Evolutionary conservation across 2,797 vertebrate species (phyloP), one percentile per base, ranked within the genome.

Genomic region (Pterois miles): DNA sequence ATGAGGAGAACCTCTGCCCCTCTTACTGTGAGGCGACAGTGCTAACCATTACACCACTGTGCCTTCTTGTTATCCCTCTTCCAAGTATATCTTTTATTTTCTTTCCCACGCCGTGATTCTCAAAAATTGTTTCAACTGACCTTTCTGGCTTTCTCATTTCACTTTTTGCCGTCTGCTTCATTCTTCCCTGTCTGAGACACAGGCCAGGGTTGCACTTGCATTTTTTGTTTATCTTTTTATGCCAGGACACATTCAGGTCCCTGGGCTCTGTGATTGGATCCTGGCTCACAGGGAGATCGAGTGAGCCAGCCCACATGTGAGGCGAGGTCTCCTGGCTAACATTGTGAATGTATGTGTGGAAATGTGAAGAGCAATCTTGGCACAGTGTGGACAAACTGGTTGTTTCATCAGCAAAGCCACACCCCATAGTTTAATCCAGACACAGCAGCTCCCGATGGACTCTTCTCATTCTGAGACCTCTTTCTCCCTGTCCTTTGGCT

Each of bases 241-340:
- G 60, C 8, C 29, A 60, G 52, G 76, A 68, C 34, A 71, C 54
- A 58, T 38, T 64, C 33, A 63, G 48, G 59, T 67, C 29, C 13
- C 14, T 48, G 48, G 54, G 22, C 58, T 78, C 46, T 56, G 56
- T 67, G 77, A 84, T 59, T 64, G 56, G 20, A 72, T 78, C 23
- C 59, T 64, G 71, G 56, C 65, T 81, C 36, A 34, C 18, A 52
- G 40, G 68, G 27, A 48, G 59, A 66, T 64, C 43, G 40, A 53
- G n/a, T 29, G 71, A 65, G 63, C 23, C 22, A 67, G 54, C 23
- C 33, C 50, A 66, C 70, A 66, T 18, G 48, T 46, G 7, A 79
- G 62, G 58, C 40, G 22, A 71, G 34, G 65, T 57, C 31, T 68
- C 27, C 40, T 58, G 22, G 33, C 25, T 13, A 56, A 43, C 48